Base-by-base conservation (phyloP, 1,140 invertebrate species). In the Drosophila bipectinata region DNA sequence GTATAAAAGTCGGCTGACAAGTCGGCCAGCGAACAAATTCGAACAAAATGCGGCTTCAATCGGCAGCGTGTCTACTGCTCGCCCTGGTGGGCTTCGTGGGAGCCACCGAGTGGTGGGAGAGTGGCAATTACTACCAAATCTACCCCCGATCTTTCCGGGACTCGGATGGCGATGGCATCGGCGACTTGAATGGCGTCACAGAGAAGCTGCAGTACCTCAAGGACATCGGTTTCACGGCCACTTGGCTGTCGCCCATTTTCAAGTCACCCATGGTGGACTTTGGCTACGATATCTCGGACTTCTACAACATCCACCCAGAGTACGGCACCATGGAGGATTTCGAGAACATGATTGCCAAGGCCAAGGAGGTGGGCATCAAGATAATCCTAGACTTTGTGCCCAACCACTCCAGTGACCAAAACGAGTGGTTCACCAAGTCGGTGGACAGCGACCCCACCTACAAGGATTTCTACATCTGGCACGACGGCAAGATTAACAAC, bases 211-310 rank as follows among this genome's bases (percentile, higher is more conserved):
- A 93, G 32, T 91, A 94, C 66, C 92, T 94, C 49, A 92, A 92
- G 52, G 93, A 94, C 10, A 92, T 93, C 4, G 93, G 93, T 9
- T 91, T 94, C 1, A 92, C 93, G 8, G 94, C 93, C 0, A 92
- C 94, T 79, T 96, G 95, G 94, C 87, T 97, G 28, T 96, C 95
- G 21, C 95, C 95, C 1, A 94, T 97, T 44, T 96, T 94, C 89
- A 92, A 93, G 60, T 95, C 94, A 0, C 94, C 95, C 0, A 94
- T 95, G 93, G 93, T 93, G 1, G 95, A 96, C 92, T 94, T 94
- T 71, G 95, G 95, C 5, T 96, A 96, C 73, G 96, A 96, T 79
- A 94, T 97, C 60, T 93, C 94, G n/a, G 94, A 97, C 89, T 97
- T 96, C 82, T 94, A 92, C 54, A 92, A 93, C 4, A 93, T 98